Conservation (phyloP, 2,113 vertebrate species). For the Orthonyx spaldingii region DNA sequence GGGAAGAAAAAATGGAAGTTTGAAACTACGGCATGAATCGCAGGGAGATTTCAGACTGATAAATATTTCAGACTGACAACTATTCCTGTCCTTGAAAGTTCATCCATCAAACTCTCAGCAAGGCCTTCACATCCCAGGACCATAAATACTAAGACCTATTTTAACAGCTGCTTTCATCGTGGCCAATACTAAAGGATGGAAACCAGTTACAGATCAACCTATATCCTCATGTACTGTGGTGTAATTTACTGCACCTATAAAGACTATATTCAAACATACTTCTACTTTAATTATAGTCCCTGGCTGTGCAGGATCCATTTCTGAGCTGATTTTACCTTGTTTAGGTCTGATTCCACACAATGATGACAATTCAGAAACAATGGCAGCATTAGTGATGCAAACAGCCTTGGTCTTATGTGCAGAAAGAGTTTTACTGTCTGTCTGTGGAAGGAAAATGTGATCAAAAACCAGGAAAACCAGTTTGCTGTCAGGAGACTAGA, state of each 20-base stretch:
- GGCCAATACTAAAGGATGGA: not conserved
- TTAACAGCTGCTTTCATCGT: slow-evolving; percentile 5
- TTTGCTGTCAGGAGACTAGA: not conserved
- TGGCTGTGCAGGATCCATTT: not conserved
- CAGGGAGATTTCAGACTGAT: slow-evolving; percentile 45
- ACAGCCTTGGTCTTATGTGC: not conserved
- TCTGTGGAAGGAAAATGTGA: not conserved
- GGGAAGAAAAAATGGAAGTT: not conserved
- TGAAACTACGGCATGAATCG: not conserved
- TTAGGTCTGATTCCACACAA: not conserved
- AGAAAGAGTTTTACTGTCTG: not conserved
- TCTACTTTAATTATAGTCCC: not conserved
- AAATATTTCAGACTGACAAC: slow-evolving; percentile 63
- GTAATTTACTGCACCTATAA: slow-evolving; percentile 24
- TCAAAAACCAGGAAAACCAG: not conserved
- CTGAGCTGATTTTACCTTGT: slow-evolving; percentile 19
- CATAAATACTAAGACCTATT: slow-evolving; percentile 58
- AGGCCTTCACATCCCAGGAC: slow-evolving; percentile 34
- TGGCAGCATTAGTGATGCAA: not conserved
- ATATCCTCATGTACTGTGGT: fast-evolving
- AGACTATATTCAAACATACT: not conserved
- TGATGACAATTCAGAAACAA: not conserved
- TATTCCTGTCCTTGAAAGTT: slow-evolving; percentile 63
- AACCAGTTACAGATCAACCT: slow-evolving; percentile 15
- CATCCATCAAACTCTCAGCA: slow-evolving; percentile 57